phyloP scores from a whole-genome alignment of 2,888 invertebrate species.

The Clistopyga incitator region DNA sequence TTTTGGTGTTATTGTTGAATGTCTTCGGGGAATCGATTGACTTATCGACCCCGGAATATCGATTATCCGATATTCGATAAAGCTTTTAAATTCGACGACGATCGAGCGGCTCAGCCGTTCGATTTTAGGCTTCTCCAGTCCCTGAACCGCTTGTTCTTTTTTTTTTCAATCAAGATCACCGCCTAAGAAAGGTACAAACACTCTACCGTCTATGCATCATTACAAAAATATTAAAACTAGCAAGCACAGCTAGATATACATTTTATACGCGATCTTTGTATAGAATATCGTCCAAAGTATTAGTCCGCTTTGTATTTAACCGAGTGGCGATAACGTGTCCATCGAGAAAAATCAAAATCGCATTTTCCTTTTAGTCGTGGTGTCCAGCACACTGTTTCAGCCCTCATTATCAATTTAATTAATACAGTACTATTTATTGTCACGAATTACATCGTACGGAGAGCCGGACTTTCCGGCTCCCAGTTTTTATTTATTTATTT shows the following conservation, averaged over 20 bases:
- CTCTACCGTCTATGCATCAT: constrained; percentile 81
- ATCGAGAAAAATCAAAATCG: constrained; percentile 24
- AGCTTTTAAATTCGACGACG: constrained; percentile 30
- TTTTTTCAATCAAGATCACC: constrained; percentile 43
- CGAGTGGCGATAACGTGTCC: constrained; percentile 11
- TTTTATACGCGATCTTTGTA: constrained; percentile 55
- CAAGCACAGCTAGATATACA: constrained; percentile 81
- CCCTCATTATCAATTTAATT: constrained; percentile 27
- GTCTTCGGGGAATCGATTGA: constrained; percentile 30
- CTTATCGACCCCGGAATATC: background rate
- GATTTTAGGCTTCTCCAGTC: constrained; percentile 9
- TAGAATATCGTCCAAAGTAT: constrained; percentile 58
- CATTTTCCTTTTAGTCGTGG: constrained; percentile 38
- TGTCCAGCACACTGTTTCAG: constrained; percentile 61
- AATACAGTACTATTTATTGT: constrained; percentile 63
- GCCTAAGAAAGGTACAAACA: constrained; percentile 78
- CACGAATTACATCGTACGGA: constrained; percentile 58
- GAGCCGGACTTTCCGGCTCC: constrained; percentile 5
- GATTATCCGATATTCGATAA: constrained; percentile 15
- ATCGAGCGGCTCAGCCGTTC: constrained; percentile 32
- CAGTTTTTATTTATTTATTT: constrained; percentile 28
- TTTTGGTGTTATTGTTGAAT: constrained; percentile 48
- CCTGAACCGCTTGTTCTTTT: constrained; percentile 34
- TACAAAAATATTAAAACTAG: constrained; percentile 85
- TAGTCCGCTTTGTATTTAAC: constrained; percentile 38